A percentile compares a stretch with the other conserved stretches of the same genome.
Conservation (phyloP, 2,888 invertebrate genomes). For the Aethes cnicana region DNA sequence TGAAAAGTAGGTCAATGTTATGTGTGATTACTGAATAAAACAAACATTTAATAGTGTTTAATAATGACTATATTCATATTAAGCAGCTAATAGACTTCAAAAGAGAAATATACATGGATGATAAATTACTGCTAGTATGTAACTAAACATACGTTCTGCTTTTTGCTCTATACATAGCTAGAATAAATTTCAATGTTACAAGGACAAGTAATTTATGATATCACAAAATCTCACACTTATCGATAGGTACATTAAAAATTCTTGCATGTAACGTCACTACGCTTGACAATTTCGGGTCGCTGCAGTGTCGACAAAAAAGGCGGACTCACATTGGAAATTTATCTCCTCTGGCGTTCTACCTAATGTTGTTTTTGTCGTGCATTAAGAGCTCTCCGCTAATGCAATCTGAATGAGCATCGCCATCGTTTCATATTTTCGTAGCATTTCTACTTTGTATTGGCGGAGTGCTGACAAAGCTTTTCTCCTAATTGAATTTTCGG, state of each 20-base stretch:
- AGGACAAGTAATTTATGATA: too few relatives aligned
- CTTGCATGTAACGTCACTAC: slow-evolving; percentile 43
- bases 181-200: too few relatives aligned
- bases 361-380: slow-evolving; percentile 61
- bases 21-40: too few relatives aligned
- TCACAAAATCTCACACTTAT: background rate
- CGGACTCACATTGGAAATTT: slow-evolving; percentile 68
- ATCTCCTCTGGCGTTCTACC: slow-evolving; percentile 50
- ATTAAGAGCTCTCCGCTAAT: slow-evolving; percentile 50
- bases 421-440: slow-evolving; percentile 27
- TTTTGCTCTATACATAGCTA: too few relatives aligned
- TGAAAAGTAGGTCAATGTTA: too few relatives aligned
- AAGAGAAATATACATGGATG: too few relatives aligned
- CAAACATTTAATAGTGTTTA: too few relatives aligned
- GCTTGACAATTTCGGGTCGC: slow-evolving; percentile 50
- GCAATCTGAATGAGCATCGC: slow-evolving; percentile 58
- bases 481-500: too few relatives aligned
- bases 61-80: too few relatives aligned
- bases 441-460: slow-evolving; percentile 14
- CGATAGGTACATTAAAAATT: background rate
- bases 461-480: slow-evolving; percentile 7
- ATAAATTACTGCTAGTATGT: too few relatives aligned
- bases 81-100: too few relatives aligned
- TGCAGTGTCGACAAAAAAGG: slow-evolving; percentile 64
- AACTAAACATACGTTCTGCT: too few relatives aligned